Percentiles rank a stretch among this genome's conserved stretches.
Conservation (phyloP, 2,113 vertebrate genomes). For the Gobius niger region DNA sequence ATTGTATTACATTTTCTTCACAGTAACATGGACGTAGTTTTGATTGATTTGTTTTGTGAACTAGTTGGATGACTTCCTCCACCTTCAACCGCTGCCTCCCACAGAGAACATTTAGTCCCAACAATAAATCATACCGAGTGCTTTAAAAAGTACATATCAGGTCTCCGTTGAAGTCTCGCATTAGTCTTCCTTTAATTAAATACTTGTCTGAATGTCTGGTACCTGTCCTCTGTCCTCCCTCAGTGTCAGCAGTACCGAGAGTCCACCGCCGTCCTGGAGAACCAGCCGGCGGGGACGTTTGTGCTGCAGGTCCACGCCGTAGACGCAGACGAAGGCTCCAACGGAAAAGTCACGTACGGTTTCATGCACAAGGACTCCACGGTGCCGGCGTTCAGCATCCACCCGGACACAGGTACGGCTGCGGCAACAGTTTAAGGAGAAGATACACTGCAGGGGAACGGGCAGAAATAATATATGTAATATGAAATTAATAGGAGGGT, state of each 20-base stretch:
- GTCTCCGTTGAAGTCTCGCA: not conserved
- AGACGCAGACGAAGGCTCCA: constrained; percentile 87
- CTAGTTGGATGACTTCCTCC: not conserved
- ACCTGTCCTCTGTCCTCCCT: not conserved
- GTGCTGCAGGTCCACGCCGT: constrained; percentile 85
- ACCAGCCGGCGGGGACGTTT: constrained; percentile 84
- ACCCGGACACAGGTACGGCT: constrained; percentile 84
- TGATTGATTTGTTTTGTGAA: not conserved
- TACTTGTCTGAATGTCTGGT: not conserved
- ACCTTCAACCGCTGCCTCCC: not conserved
- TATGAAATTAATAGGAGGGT: too few species aligned
- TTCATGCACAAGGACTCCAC: constrained; percentile 87
- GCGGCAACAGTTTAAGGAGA: not conserved
- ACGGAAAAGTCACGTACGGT: constrained; percentile 86
- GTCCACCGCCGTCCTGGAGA: constrained; percentile 84
- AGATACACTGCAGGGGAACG: too few species aligned
- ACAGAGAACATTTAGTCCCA: not conserved
- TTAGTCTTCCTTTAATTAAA: constrained; percentile 1
- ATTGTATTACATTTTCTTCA: too few species aligned
- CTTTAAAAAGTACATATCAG: not conserved
- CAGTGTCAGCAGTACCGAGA: constrained; percentile 87
- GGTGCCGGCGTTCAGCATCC: constrained; percentile 84
- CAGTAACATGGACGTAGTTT: not conserved
- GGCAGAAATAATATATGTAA: too few species aligned
- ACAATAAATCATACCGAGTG: constrained; percentile 1